Evolutionary conservation across 2,797 vertebrate genomes (phyloP).

Genomic region (Gambusia yucatana): DNA sequence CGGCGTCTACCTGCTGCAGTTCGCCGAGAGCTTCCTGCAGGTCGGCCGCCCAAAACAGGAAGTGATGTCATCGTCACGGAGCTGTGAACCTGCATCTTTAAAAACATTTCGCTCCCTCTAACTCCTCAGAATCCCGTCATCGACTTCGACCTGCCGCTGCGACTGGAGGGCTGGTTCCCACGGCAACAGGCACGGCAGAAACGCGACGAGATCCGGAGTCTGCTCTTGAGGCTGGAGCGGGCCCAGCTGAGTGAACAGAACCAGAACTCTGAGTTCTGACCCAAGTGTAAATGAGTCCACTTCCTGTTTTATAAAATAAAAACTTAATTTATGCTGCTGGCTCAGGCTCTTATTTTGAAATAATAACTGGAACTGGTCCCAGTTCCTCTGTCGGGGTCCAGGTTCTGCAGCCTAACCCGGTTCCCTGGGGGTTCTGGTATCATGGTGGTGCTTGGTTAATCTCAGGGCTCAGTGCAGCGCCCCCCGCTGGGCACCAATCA

Average conservation of each 20-base stretch:
- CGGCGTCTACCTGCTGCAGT: constrained; percentile 93
- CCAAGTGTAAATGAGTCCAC: constrained; percentile 5
- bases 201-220: constrained; percentile 87
- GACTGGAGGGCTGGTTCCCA: constrained; percentile 90
- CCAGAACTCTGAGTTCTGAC: background rate
- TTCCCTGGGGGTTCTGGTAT: background rate
- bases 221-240: constrained; percentile 88
- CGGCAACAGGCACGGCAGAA: constrained; percentile 88
- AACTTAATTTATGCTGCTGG: background rate
- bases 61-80: background rate
- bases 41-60: constrained; percentile 64
- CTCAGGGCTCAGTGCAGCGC: constrained; percentile 9
- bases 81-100: too few species aligned
- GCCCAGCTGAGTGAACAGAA: constrained; percentile 72
- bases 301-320: constrained; percentile 26
- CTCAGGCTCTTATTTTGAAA: constrained; percentile 21
- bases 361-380: constrained; percentile 4
- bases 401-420: background rate
- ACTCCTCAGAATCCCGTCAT: constrained; percentile 88
- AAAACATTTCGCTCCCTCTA: constrained; percentile 9
- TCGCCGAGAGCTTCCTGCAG: constrained; percentile 93
- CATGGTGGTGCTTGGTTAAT: constrained; percentile 27
- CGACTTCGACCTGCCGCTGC: constrained; percentile 88
- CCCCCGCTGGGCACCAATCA: constrained; percentile 48
- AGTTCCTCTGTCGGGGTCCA: background rate